Evolutionary conservation across 2,797 vertebrate genomes (phyloP), one percentile per base, ranked within the genome.

Genomic region (Poeciliopsis turneri): DNA sequence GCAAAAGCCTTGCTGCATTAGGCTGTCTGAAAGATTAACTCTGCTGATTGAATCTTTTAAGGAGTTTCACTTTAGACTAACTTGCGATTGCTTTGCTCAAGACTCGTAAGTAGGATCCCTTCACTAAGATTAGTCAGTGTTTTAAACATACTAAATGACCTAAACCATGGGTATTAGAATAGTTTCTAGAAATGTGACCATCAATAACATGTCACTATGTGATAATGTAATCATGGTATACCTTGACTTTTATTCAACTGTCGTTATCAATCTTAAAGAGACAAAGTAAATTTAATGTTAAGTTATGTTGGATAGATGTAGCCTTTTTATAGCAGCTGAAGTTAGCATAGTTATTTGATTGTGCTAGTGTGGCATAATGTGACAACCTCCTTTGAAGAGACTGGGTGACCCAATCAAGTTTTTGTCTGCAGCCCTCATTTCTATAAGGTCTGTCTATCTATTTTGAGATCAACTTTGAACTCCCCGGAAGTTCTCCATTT

Each of bases 1-100:
- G 85, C 85, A 80, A 93, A 90, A 90, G 89, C 72, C 73, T 81
- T 86, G 83, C 83, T 87, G 90, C 91, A 93, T 93, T 91, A 92
- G 90, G 76, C 83, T 89, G 89, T 92, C 91, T 80, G 83, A 84
- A 84, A 82, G 87, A 91, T 92, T 85, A 90, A 88, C 82, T 87
- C 86, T 76, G 69, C 82, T 85, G 91, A 92, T 90, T 88, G 90
- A 88, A 86, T 83, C 88, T 81, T 79, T 90, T 69, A 41, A 88
- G 83, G 90, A 86, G 83, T 85, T 91, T 90, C 85, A 87, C 85
- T 91, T 88, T 80, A 84, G 79, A 75, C 78, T 46, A 86, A 89
- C 87, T 83, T 84, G 79, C 79, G 83, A 77, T 78, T 79, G 72
- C 78, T 81, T 36, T 51, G 43, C 55, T 79, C 20, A 12, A 64